Conservation (phyloP, 2,797 vertebrate genomes). For the Mallotus villosus region DNA sequence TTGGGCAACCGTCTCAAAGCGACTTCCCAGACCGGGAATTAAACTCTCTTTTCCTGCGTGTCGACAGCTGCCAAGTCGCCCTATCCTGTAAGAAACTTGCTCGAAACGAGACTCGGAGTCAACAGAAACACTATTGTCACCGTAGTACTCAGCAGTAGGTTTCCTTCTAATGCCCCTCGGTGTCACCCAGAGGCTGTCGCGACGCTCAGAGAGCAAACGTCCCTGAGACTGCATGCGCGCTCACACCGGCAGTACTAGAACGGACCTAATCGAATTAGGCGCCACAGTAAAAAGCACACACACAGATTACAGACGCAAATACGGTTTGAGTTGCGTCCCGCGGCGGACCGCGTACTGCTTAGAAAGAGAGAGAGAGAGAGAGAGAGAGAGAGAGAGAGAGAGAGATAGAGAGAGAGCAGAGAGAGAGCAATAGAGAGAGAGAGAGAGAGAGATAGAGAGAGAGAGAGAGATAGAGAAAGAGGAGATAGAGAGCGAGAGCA, state of each 20-base stretch:
- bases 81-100: background rate
- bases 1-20: background rate
- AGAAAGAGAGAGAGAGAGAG: background rate
- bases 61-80: background rate
- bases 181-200: conserved; percentile 1
- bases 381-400: too few species aligned
- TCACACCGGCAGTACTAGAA: background rate
- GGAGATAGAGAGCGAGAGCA: too few species aligned
- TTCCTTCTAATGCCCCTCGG: too few species aligned
- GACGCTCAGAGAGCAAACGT: conserved; percentile 30
- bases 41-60: background rate
- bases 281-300: background rate
- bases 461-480: too few species aligned
- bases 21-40: conserved; percentile 1
- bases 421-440: too few species aligned
- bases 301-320: background rate
- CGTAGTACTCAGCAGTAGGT: background rate
- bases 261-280: conserved; percentile 8
- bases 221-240: background rate
- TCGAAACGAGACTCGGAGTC: background rate
- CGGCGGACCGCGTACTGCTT: background rate
- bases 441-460: too few species aligned
- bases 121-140: background rate
- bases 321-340: background rate
- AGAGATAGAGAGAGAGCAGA: too few species aligned